Percentiles rank a stretch among this genome's conserved stretches.
Conservation (phyloP, 2,888 invertebrate species). For the Mactromeris polynyma region DNA sequence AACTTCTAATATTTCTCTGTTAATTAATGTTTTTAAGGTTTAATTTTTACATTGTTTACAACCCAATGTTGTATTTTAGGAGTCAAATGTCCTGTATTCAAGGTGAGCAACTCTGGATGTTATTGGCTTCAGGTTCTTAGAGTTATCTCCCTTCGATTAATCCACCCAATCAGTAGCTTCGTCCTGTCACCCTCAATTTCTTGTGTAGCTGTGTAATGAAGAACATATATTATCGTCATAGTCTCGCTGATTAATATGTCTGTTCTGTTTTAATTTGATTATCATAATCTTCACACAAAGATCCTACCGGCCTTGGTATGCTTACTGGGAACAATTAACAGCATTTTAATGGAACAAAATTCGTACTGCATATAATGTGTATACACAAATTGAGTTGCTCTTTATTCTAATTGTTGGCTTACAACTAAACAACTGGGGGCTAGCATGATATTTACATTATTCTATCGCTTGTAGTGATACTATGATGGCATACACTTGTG, state of each 20-base stretch:
- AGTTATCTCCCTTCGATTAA: constrained; percentile 70
- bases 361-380: neutral
- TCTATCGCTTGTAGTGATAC: neutral
- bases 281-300: neutral
- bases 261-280: constrained; percentile 32
- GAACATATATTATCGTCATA: constrained; percentile 53
- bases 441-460: constrained; percentile 6
- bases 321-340: neutral
- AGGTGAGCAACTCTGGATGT: constrained; percentile 74
- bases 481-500: neutral
- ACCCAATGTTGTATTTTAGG: constrained; percentile 69
- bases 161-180: constrained; percentile 73
- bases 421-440: neutral
- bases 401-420: neutral
- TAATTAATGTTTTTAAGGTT: neutral
- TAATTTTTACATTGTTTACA: constrained; percentile 19
- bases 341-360: neutral
- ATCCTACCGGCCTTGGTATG: neutral
- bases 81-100: constrained; percentile 56
- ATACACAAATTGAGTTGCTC: neutral
- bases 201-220: constrained; percentile 69
- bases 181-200: constrained; percentile 67
- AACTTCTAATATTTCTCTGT: neutral
- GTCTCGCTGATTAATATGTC: constrained; percentile 66
- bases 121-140: constrained; percentile 73